These are phyloP conservation scores for Anseranas semipalmata DNA, from an alignment of 2,113 vertebrate genomes.

Conservation along the genomic window DNA sequence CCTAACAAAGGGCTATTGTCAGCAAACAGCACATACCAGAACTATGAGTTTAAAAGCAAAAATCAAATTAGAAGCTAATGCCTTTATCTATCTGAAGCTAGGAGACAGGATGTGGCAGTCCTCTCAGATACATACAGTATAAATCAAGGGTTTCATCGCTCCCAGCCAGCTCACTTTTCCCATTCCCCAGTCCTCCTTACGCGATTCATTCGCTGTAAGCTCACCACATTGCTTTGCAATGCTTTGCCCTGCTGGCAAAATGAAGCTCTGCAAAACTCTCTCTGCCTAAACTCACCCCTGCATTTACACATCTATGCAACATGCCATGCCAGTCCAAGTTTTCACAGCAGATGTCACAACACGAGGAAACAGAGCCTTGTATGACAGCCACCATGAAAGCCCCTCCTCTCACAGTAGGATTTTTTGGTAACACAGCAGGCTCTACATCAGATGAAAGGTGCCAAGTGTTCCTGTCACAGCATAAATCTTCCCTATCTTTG, in stretches of 20 bases:
- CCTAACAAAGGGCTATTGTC: conserved; percentile 22
- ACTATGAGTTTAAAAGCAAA: background rate
- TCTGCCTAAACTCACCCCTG: background rate
- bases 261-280: background rate
- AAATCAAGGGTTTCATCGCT: background rate
- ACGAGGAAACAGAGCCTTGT: background rate
- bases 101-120: background rate
- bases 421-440: background rate
- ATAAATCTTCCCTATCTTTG: background rate
- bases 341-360: accelerated
- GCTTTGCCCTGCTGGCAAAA: background rate
- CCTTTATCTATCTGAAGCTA: background rate
- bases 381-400: background rate
- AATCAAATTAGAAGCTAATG: background rate
- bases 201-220: accelerated
- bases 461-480: background rate
- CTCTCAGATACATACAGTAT: background rate
- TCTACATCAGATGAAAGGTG: background rate
- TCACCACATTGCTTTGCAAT: background rate
- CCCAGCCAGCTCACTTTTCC: background rate
- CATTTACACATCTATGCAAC: background rate
- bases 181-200: background rate
- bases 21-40: background rate
- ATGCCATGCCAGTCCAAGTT: accelerated
- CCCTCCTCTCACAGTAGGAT: background rate